A percentile compares a stretch with the other conserved stretches of the same genome.
These are phyloP conservation scores for Elmis aenea DNA, from an alignment of 2,888 invertebrate species.

Conservation along the genomic window DNA sequence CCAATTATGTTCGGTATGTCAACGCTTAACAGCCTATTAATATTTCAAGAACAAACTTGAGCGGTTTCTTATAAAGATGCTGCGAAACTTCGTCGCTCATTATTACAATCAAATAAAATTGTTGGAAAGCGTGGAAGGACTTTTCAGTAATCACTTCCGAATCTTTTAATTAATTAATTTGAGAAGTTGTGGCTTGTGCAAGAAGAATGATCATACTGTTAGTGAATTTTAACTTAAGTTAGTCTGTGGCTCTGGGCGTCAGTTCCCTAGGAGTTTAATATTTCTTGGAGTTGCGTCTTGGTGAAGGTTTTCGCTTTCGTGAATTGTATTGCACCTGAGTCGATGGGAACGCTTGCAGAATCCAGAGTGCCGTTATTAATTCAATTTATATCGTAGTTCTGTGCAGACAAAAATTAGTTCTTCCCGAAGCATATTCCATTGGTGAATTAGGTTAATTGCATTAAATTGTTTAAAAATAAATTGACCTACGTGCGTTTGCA, in stretches of 20 bases:
- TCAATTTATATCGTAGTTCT: slow-evolving; percentile 14
- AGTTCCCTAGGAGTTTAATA: slow-evolving; percentile 6
- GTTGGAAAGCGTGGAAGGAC: slow-evolving; percentile 8
- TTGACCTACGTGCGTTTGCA: too few species aligned
- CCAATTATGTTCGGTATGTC: slow-evolving; percentile 4
- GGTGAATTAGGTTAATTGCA: too few species aligned
- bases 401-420: slow-evolving; percentile 13
- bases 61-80: not conserved
- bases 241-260: slow-evolving; percentile 4
- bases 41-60: slow-evolving; percentile 1
- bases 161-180: slow-evolving; percentile 13
- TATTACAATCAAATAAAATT: slow-evolving; percentile 15
- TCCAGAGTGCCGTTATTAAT: slow-evolving; percentile 17
- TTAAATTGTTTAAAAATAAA: too few species aligned
- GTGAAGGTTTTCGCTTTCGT: slow-evolving; percentile 9
- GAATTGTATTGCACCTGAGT: slow-evolving; percentile 19
- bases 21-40: slow-evolving; percentile 2
- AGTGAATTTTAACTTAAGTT: slow-evolving; percentile 11
- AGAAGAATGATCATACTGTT: slow-evolving; percentile 11
- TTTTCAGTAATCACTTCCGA: slow-evolving; percentile 15
- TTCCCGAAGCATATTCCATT: too few species aligned
- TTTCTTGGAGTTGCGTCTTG: slow-evolving; percentile 4
- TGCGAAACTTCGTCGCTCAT: slow-evolving; percentile 9
- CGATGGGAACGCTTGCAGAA: slow-evolving; percentile 13
- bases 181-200: slow-evolving; percentile 6